Base-by-base conservation (phyloP, 1,140 invertebrate species). In the Achatina immaculata region DNA sequence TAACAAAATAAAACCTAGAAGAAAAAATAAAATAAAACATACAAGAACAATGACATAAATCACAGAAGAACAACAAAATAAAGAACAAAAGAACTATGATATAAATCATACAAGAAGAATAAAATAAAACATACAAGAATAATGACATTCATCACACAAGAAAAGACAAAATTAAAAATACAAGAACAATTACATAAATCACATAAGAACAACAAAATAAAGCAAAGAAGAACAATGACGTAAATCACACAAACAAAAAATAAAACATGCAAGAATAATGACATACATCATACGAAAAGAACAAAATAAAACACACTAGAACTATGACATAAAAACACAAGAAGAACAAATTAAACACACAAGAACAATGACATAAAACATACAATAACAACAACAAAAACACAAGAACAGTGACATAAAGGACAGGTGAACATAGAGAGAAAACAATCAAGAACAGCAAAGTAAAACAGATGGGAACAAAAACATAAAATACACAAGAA, bases 361-460 rank as follows among this genome's bases (percentile, higher is more conserved):
- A 48, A 48, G 19, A 48, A 48, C 19, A 48, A 48, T 48, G 19
- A 48, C 7, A 48, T 19, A 48, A 48, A 48, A 48, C 7, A 48
- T 48, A 48, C 45, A 71, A 42, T 24, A 42, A 71, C 19, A 28
- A 42, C 24, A 42, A 71, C 21, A 71, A 42, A 71, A 19, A 71
- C 7, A 28, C 2, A 34, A 42, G 21, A 34, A 71, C 6, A 34
- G 62, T 31, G 28, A 75, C 36, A 48, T 36, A 40, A 75, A 21
- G 51, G 36, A 28, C n/a, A 77, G 16, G 58, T 31, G 28, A 62
- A 78, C 19, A 78, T 34, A 34, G 40, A 68, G 3, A 78, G 42
- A n/a, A 62, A 72, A 31, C n/a, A 66, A 28, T 28, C 51, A 28
- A 34, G 34, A n/a, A 43, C 42, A n/a, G 45, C 14, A 42, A 75